phyloP scores from a whole-genome alignment of 2,797 vertebrate species.

The Gobionotothen gibberifrons region DNA sequence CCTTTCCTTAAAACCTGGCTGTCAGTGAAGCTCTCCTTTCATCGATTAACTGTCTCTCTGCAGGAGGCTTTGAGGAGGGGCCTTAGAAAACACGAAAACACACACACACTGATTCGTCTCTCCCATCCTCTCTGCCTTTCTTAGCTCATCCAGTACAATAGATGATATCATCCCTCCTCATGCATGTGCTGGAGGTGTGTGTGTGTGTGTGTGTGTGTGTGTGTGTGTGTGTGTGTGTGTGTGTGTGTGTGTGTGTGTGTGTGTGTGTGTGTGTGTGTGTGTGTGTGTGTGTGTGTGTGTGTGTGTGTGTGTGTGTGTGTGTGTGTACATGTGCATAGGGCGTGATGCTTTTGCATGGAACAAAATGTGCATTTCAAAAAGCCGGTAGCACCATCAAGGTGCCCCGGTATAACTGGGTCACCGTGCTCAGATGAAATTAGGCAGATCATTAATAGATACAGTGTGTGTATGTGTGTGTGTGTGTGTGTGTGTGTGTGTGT shows the following conservation, averaged over 20 bases:
- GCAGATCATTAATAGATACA: conserved; percentile 13
- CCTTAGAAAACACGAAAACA: conserved; percentile 26
- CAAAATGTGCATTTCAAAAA: neutral
- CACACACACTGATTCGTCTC: conserved; percentile 4
- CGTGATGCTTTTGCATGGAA: conserved; percentile 11
- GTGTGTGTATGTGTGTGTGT: neutral
- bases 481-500: neutral
- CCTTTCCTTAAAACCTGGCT: conserved; percentile 35
- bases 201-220: neutral
- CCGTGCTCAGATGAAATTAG: conserved; percentile 20
- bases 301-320: neutral
- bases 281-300: neutral
- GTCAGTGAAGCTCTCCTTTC: conserved; percentile 68
- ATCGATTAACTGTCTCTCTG: conserved; percentile 76
- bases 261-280: too few species aligned
- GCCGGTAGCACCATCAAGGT: neutral
- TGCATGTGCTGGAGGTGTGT: conserved; percentile 1
- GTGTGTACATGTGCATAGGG: conserved; percentile 35
- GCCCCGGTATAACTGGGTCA: conserved; percentile 24
- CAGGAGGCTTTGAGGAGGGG: conserved; percentile 46
- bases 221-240: too few species aligned
- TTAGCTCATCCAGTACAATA: conserved; percentile 8
- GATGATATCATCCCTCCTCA: conserved; percentile 46
- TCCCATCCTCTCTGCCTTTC: neutral
- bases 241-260: neutral